phyloP scores from a whole-genome alignment of 2,888 invertebrate genomes.

The Ferrisia virgata region DNA sequence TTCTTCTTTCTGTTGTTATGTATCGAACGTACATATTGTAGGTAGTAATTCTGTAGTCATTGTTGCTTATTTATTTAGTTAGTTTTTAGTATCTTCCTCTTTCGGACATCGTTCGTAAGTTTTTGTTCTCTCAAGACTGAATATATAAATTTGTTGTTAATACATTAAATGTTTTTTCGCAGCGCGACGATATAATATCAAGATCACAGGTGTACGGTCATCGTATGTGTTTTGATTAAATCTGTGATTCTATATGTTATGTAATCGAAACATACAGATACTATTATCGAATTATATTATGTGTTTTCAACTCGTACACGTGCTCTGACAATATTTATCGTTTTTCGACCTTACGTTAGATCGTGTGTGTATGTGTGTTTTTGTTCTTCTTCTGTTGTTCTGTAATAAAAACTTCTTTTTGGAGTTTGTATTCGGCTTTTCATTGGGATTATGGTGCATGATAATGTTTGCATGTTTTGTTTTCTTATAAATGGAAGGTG shows the following conservation, averaged over 20 bases:
- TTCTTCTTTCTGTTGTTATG: neutral
- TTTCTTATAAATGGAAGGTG: neutral
- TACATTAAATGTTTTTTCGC: neutral
- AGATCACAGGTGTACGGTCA: neutral
- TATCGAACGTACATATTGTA: neutral
- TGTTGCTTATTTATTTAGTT: conserved; percentile 19
- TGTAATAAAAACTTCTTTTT: conserved; percentile 20
- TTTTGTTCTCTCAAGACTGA: conserved; percentile 13
- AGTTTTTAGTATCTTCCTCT: neutral
- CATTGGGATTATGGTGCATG: neutral
- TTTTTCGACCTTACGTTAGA: neutral
- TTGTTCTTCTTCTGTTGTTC: neutral
- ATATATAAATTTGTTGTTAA: neutral
- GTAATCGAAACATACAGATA: neutral
- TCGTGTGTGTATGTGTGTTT: neutral
- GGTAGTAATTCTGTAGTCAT: neutral
- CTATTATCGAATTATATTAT: neutral
- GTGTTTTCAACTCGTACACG: neutral
- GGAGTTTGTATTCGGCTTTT: neutral
- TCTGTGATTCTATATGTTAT: neutral
- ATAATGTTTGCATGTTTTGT: neutral
- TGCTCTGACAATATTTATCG: conserved; percentile 8
- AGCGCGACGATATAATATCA: neutral
- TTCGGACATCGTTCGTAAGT: neutral
- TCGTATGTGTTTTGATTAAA: neutral